Evolutionary conservation across 2,888 invertebrate genomes (phyloP).

Genomic region (Drosophila villosipedis): DNA sequence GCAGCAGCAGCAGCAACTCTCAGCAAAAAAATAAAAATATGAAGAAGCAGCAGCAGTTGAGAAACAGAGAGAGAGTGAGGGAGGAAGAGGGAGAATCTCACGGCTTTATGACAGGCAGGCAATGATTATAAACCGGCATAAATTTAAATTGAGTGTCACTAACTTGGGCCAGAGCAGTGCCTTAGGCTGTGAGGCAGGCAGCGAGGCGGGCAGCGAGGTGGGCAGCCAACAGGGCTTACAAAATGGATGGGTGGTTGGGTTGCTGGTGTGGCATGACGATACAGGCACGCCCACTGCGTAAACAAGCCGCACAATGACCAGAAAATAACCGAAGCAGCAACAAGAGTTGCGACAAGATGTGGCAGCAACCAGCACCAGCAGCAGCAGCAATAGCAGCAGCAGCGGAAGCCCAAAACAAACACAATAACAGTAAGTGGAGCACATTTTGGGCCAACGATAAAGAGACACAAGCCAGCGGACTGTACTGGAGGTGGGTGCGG

Average conservation of each 20-base stretch:
- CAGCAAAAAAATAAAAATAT: constrained; percentile 9
- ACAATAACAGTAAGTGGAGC: constrained; percentile 68
- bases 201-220: constrained; percentile 13
- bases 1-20: constrained; percentile 27
- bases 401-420: constrained; percentile 65
- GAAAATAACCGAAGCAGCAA: constrained; percentile 64
- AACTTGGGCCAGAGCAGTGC: constrained; percentile 55
- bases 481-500: background rate
- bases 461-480: constrained; percentile 22
- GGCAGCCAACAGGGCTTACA: constrained; percentile 8
- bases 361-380: constrained; percentile 29
- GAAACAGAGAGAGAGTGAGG: background rate
- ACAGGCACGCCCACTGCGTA: constrained; percentile 58
- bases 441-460: constrained; percentile 42
- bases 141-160: constrained; percentile 75
- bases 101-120: constrained; percentile 62
- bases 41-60: background rate
- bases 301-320: constrained; percentile 72
- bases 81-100: constrained; percentile 32
- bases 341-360: constrained; percentile 61
- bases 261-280: background rate
- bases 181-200: constrained; percentile 30
- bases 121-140: constrained; percentile 74
- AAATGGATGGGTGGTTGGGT: constrained; percentile 5
- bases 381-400: constrained; percentile 2